These are phyloP conservation scores for Apodemus agrarius DNA, from an alignment of 2,797 vertebrate species.

Conservation along the genomic window DNA sequence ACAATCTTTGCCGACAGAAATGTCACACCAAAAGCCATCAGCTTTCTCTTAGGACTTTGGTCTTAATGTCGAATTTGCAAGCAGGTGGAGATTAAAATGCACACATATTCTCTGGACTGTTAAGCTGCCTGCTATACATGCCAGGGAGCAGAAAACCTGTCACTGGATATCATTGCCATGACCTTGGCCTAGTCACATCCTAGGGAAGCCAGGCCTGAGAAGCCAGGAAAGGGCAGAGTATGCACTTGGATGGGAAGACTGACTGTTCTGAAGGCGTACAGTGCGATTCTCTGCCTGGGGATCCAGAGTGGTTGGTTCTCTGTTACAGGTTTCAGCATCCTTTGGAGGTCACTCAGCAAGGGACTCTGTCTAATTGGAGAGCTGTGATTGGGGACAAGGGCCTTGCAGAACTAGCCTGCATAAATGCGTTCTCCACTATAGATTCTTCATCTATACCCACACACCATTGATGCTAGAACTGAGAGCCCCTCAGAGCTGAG, in stretches of 20 bases:
- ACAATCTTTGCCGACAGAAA: background rate
- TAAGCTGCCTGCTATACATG: background rate
- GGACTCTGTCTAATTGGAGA: slow-evolving; percentile 60
- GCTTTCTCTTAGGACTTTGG: slow-evolving; percentile 19
- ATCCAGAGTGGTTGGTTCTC: slow-evolving; percentile 63
- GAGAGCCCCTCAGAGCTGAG: background rate
- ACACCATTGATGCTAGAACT: background rate
- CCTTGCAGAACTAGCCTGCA: background rate
- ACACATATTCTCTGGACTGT: background rate
- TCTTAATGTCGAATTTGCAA: slow-evolving; percentile 48
- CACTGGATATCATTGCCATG: background rate
- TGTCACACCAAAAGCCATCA: background rate
- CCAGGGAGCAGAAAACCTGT: background rate
- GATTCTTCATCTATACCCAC: slow-evolving; percentile 31
- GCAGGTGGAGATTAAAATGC: slow-evolving; percentile 30
- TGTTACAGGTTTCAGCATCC: slow-evolving; percentile 58
- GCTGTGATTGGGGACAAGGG: slow-evolving; percentile 53
- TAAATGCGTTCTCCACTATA: slow-evolving; percentile 48
- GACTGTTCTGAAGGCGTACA: slow-evolving; percentile 20
- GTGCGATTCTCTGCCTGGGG: slow-evolving; percentile 11
- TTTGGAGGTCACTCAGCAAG: slow-evolving; percentile 53
- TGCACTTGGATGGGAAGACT: background rate
- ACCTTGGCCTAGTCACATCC: background rate
- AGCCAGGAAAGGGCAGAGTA: background rate
- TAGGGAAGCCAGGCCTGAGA: background rate